Percentiles rank a stretch among this genome's conserved stretches.
Evolutionary conservation across 2,113 vertebrate genomes (phyloP).

Genomic region (Stomatorhinus ivindoensis): DNA sequence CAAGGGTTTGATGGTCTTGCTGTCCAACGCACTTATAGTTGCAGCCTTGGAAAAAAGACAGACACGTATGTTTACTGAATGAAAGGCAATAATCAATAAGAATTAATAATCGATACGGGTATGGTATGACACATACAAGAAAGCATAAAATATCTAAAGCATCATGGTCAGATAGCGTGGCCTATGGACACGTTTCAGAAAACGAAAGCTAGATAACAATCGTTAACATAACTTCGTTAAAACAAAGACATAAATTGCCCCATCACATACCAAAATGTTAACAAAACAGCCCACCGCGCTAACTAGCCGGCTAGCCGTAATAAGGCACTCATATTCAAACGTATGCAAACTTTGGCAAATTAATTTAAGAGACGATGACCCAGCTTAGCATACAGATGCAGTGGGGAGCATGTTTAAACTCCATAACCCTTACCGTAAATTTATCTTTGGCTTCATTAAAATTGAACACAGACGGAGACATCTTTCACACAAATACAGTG

Average conservation of each 20-base stretch:
- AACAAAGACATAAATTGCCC: neutral
- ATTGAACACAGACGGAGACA: slow-evolving; percentile 59
- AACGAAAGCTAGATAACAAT: neutral
- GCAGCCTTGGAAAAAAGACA: slow-evolving; percentile 59
- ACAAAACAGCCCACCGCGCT: neutral
- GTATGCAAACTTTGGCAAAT: neutral
- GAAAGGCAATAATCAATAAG: neutral
- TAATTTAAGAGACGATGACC: neutral
- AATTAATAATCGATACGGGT: neutral
- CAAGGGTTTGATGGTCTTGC: slow-evolving; percentile 74
- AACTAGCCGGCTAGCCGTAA: neutral
- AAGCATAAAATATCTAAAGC: neutral
- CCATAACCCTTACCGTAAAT: slow-evolving; percentile 49
- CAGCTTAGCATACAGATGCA: neutral
- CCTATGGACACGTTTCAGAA: neutral
- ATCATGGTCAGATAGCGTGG: neutral
- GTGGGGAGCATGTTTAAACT: neutral
- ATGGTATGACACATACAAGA: neutral
- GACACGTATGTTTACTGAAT: neutral
- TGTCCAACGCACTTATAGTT: slow-evolving; percentile 66
- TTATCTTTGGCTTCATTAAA: slow-evolving; percentile 61
- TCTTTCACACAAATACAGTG: slow-evolving; percentile 36
- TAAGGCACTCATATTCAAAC: neutral
- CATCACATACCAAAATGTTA: neutral
- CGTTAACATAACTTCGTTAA: neutral